Percentiles rank a stretch among this genome's conserved stretches.
phyloP scores from a whole-genome alignment of 2,888 invertebrate genomes.

The Timema podura region DNA sequence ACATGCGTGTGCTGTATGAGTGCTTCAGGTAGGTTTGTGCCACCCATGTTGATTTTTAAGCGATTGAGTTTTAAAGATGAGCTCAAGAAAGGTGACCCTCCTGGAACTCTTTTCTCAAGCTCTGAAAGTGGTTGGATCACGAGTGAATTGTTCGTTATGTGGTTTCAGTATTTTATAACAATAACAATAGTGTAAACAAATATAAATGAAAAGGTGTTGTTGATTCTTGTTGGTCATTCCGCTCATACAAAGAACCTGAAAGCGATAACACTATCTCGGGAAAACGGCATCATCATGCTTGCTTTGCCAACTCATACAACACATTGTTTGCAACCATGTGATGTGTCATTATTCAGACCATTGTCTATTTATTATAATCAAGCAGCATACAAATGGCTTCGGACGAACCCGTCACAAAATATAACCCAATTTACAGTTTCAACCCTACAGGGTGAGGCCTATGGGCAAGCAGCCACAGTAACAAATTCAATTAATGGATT shows the following conservation, averaged over 20 bases:
- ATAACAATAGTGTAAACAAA: background rate
- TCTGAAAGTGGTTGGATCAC: background rate
- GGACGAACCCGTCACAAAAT: background rate
- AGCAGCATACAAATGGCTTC: background rate
- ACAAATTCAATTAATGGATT: background rate
- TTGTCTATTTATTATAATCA: background rate
- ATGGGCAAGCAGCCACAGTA: background rate
- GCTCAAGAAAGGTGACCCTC: background rate
- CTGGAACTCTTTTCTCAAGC: background rate
- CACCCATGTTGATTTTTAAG: constrained; percentile 1
- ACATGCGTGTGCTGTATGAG: background rate
- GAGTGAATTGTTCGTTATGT: background rate
- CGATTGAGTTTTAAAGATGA: background rate
- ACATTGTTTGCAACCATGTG: background rate
- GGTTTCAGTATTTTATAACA: background rate
- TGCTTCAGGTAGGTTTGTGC: background rate
- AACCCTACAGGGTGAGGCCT: background rate
- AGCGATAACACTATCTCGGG: background rate
- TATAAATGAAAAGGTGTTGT: constrained; percentile 1
- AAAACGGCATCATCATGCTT: background rate
- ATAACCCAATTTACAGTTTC: background rate
- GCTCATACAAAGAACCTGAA: background rate
- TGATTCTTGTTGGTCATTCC: background rate
- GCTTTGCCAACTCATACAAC: background rate
- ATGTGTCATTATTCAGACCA: constrained; percentile 2